phyloP scores from a whole-genome alignment of 2,888 invertebrate genomes.

The Allolobophora icterica region DNA sequence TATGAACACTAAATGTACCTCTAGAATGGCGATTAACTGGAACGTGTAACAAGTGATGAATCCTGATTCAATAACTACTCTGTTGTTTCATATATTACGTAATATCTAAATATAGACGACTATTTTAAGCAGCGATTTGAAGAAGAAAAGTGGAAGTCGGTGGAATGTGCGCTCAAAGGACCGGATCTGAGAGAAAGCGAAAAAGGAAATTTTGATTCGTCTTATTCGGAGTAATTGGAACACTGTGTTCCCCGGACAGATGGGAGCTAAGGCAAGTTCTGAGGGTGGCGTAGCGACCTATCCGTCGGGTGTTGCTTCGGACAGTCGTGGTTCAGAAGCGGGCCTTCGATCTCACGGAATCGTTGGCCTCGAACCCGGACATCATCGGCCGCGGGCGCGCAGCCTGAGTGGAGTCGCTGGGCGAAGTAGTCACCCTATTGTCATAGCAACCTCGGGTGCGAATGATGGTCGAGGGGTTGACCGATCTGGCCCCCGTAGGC shows the following conservation, averaged over 20 bases:
- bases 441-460: not conserved
- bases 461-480: not conserved
- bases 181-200: not conserved
- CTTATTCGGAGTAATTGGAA: not conserved
- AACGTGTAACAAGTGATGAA: not conserved
- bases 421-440: not conserved
- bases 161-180: not conserved
- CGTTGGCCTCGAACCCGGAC: conserved; percentile 1
- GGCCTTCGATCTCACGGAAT: conserved; percentile 9
- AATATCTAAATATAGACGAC: not conserved
- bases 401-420: not conserved
- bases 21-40: not conserved
- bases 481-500: conserved; percentile 1
- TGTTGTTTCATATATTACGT: not conserved
- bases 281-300: not conserved
- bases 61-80: not conserved
- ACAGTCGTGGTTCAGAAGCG: not conserved
- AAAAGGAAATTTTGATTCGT: not conserved
- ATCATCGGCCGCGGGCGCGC: conserved; percentile 5
- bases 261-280: conserved; percentile 5
- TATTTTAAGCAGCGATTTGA: not conserved
- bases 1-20: not conserved
- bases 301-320: not conserved
- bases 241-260: not conserved
- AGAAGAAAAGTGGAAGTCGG: conserved; percentile 12